Evolutionary conservation across 2,113 vertebrate genomes (phyloP).

Genomic region (Thinocorus orbignyianus): DNA sequence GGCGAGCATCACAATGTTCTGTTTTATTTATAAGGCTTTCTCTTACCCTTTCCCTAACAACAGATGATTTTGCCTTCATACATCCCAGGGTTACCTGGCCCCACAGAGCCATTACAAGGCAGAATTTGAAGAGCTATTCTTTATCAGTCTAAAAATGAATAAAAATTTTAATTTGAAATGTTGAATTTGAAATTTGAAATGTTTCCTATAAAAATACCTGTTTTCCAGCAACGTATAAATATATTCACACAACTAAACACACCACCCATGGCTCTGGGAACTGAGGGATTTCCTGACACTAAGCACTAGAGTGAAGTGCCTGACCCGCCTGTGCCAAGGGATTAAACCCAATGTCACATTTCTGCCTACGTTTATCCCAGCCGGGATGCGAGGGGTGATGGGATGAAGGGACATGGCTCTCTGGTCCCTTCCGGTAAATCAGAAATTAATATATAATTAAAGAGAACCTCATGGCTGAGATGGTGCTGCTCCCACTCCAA

Average conservation of each 20-base stretch:
- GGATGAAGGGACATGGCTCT: background rate
- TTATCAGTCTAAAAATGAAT: background rate
- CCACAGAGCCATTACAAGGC: background rate
- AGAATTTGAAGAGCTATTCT: background rate
- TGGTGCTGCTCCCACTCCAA: background rate
- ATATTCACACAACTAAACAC: background rate
- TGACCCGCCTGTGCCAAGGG: slow-evolving; percentile 32
- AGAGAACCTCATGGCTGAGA: background rate
- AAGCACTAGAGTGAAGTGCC: slow-evolving; percentile 17
- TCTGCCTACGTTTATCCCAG: slow-evolving; percentile 12
- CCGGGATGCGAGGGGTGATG: background rate
- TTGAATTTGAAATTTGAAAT: no score
- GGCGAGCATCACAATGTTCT: background rate
- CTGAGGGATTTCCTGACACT: slow-evolving; percentile 27
- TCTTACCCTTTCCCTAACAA: background rate
- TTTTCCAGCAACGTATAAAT: background rate
- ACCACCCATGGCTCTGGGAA: background rate
- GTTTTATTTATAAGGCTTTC: background rate
- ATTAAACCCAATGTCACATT: slow-evolving; percentile 37
- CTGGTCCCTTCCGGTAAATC: background rate
- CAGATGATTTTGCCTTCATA: background rate
- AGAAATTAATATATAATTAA: background rate
- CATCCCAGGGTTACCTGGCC: background rate
- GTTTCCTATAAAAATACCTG: background rate
- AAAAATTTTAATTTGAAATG: no score